Evolutionary conservation across 2,797 vertebrate species (phyloP).

Genomic region (Clarias laeviceps): DNA sequence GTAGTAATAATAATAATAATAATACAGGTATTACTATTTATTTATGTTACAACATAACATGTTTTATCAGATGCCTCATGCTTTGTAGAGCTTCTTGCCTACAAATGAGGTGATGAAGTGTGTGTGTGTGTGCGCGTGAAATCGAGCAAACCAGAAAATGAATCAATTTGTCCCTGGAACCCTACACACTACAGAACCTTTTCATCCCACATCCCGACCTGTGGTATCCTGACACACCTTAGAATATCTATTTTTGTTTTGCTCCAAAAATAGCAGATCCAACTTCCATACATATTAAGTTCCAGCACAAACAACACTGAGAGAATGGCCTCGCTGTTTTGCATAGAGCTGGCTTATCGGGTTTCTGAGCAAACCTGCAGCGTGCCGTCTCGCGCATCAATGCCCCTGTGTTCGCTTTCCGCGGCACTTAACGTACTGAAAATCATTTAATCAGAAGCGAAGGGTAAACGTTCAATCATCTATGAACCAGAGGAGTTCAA

Average conservation of each 20-base stretch:
- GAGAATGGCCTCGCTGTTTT: neutral
- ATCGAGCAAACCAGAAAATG: neutral
- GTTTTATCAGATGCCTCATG: neutral
- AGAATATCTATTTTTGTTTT: neutral
- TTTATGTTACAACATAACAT: neutral
- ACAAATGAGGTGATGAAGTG: neutral
- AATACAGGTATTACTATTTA: neutral
- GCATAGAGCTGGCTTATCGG: neutral
- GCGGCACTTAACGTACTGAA: neutral
- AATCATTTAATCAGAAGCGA: neutral
- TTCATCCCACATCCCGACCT: neutral
- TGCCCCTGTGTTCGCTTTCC: slow-evolving; percentile 3
- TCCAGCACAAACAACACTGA: neutral
- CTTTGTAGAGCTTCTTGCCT: neutral
- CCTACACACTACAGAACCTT: neutral
- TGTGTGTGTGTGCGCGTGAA: neutral
- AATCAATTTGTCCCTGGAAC: neutral
- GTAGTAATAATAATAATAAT: neutral
- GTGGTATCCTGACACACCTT: neutral
- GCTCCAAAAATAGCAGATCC: neutral
- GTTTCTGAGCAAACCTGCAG: neutral
- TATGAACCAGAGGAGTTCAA: neutral
- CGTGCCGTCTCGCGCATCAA: neutral
- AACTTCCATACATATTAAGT: neutral
- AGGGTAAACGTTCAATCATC: neutral